Base-by-base conservation (phyloP, 2,797 vertebrate species). In the Malacoctenus gilli region DNA sequence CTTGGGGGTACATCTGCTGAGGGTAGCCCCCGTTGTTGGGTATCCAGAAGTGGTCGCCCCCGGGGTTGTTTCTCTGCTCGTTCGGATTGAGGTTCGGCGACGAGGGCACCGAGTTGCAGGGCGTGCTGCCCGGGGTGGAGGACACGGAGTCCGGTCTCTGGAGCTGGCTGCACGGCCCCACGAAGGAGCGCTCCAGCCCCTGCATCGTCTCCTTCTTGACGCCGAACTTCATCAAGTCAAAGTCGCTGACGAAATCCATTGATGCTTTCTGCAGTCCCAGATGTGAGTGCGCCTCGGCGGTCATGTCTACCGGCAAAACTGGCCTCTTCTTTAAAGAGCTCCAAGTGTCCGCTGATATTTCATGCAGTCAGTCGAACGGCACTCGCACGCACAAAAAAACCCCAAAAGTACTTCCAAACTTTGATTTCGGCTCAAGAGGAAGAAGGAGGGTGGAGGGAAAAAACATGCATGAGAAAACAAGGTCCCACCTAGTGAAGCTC, bases 221-320 rank as follows among this genome's bases (percentile, higher is more conserved):
- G 80, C 96, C 95, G 85, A 97, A 97, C 91, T 97, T 98, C 91
- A 97, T 94, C 79, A 98, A 88, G 83, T 98, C 96, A 88, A 96
- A 98, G 83, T 98, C 96, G 76, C 92, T 93, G 38, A 96, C 94
- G 93, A 97, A 95, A 91, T 94, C 94, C 91, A 98, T 92, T 58
- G 92, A 90, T 69, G 83, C 90, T 79, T 94, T 96, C 76, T 94
- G 94, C 91, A 97, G 91, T 83, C 93, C 95, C 82, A 93, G 76
- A 81, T 91, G 92, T 80, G 94, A 92, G 69, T 90, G 91, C 87
- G 95, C 89, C 89, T 96, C 95, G 77, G 92, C 89, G 77, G 93
- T 93, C 95, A 96, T 95, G 28, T 79, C 46, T 36, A 56, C 47
- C 2, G 23, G 36, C 19, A 56, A 56, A 50, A 39, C 70, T 15